Evolutionary conservation across 2,888 invertebrate genomes (phyloP), one percentile per base, ranked within the genome.

Genomic region (Capitulum mitella): DNA sequence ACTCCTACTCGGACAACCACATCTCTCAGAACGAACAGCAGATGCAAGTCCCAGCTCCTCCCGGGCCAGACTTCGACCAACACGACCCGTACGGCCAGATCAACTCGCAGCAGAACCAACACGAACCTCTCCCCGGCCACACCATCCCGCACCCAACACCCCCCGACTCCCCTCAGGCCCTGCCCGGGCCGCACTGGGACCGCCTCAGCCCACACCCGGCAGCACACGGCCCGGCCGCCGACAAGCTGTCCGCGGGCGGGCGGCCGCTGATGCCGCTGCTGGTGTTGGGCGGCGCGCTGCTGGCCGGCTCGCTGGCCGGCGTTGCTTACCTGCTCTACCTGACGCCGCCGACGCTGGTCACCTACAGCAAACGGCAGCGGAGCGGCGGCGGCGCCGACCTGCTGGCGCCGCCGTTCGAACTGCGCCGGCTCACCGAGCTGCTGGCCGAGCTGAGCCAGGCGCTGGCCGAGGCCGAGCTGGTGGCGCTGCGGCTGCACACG

Each of bases 321-420:
- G 40, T 46, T 1, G 75, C n/a, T 12, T 75, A 75, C 75, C 43
- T 46, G 8, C 40, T 75, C n/a, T 40, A 26, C 40, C 75, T 75
- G 14, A 75, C 75, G 12, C 75, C 75, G n/a, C 75, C 75, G n/a
- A 75, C 75, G 40, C 40, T 75, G 12, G 75, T 75, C n/a, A 43
- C 75, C 75, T 75, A 75, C 75, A 75, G 75, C 43, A 75, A 75
- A 29, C 75, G 75, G n/a, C 46, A 43, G 43, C 75, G 75, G n/a
- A 40, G 43, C 43, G 75, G 0, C 29, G 75, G 32, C 22, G 64
- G 37, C 37, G 64, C 64, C 64, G 64, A 70, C 64, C 37, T 34
- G 64, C 64, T 70, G 64, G 64, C 64, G 22, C 16, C 64, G 64
- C 64, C 64, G 37, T 70, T 70, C 37, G 37, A 70, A 22, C 64